Base-by-base conservation (phyloP, 2,888 invertebrate genomes). In the Dynastes maya region DNA sequence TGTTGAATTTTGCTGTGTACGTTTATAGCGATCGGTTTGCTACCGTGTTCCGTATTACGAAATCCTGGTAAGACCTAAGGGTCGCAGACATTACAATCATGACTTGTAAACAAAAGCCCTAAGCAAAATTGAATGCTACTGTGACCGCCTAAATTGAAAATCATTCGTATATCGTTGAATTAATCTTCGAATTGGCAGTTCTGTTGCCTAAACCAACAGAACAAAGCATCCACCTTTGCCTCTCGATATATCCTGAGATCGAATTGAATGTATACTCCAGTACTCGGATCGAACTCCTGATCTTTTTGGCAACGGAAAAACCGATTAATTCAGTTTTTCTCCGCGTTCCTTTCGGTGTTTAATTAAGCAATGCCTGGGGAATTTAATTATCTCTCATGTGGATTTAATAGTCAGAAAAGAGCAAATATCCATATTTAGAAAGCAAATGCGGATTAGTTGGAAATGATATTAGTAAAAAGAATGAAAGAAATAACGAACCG, bases 61-160 rank as follows among this genome's bases (percentile, higher is more conserved):
- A 79, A 80, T 76, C 65, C 67, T 32, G 49, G 76, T 67, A 76
- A 76, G 76, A 76, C 76, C 67, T 76, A 76, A 67, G 76, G 76
- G 74, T 74, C 76, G 40, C 65, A 40, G 53, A 65, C 76, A 78
- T 79, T 80, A 81, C 79, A 81, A 81, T 81, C 81, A 80, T 78
- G 81, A 81, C 78, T 81, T 80, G 81, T 81, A 81, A 81, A 81
- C 81, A 81, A 78, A 80, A 80, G 80, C 79, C 79, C 78, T 45
- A 71, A 67, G 80, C 77, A 77, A 64, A 76, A 67, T 67, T 76
- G 67, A 67, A 76, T 76, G 76, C 65, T 40, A 68, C 76, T 76
- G 76, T 67, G 78, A 78, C 80, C 80, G 76, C 78, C 65, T 74
- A 80, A 80, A 80, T 80, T 78, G 80, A 79, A 80, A 80, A 80